Evolutionary conservation across 2,797 vertebrate genomes (phyloP), one percentile per base, ranked within the genome.

Genomic region (Acrossocheilus wenchowensis): DNA sequence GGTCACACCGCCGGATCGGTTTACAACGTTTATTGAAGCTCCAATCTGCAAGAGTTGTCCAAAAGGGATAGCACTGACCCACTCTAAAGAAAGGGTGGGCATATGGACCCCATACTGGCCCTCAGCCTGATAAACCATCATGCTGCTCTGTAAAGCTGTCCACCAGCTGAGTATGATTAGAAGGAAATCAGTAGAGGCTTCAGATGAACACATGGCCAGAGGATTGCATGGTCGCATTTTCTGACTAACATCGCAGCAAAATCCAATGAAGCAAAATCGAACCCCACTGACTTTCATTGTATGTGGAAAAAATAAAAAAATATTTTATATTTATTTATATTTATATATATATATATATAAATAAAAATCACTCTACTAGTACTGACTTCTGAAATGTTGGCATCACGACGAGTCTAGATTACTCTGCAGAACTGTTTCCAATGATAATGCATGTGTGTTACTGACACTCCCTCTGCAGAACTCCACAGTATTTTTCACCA

Each of bases 21-120:
- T 68, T 73, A 17, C 2, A 5, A 12, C 17, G 17, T 57, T 39
- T 11, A 57, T 3, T 30, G 39, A 62, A 45, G 17, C 69, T 45
- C 2, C 39, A 60, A 5, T 41, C 39, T 34, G 36, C 26, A 19
- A 54, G 3, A 36, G 48, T 12, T 12, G 5, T 14, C 17, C 72
- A 36, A 60, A n/a, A 41, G 34, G 6, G 52, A 39, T 34, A 78
- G 34, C 52, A n/a, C 23, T 41, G 7, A 41, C 50, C n/a, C 23
- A 57, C 9, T 82, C 52, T 30, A 15, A 73, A 15, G n/a, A 83
- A 57, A 73, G 50, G 17, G 23, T 30, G 45, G 69, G 26, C 69
- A 83, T 83, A 72, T 72, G 81, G 81, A 60, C 68, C 50, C 36
- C 30, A 57, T 72, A 57, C 68, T 72, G 81, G 45, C 66, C 50